Evolutionary conservation across 2,113 vertebrate species (phyloP).

Genomic region (Platanista minor): DNA sequence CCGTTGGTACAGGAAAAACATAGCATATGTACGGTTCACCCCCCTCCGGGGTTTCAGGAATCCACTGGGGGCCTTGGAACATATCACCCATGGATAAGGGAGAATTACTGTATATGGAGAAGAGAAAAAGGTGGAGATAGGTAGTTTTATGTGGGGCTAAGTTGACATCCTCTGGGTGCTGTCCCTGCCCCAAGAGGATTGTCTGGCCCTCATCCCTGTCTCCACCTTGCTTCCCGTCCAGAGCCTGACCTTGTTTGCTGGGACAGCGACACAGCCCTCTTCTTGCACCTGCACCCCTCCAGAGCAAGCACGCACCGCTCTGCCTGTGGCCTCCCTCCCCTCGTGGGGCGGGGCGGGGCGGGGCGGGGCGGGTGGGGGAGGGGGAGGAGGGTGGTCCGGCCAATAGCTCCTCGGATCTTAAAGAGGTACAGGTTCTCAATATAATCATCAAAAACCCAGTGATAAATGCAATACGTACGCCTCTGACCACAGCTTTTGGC

Average conservation of each 20-base stretch:
- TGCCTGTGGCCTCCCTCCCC: neutral
- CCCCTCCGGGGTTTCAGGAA: neutral
- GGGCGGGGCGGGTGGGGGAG: fast-evolving
- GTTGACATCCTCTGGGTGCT: neutral
- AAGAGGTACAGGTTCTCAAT: neutral
- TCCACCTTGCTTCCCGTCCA: neutral
- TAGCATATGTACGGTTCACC: neutral
- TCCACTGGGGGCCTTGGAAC: neutral
- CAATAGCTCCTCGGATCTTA: neutral
- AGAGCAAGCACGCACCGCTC: neutral
- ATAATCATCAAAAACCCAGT: neutral
- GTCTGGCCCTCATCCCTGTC: neutral
- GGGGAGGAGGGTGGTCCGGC: neutral
- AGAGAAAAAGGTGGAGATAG: neutral
- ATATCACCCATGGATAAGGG: neutral
- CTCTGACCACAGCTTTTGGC: neutral
- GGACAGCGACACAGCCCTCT: neutral
- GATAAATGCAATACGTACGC: neutral
- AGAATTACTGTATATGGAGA: neutral
- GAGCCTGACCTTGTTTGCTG: neutral
- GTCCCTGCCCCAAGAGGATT: neutral
- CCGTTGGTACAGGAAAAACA: neutral
- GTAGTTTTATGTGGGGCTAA: neutral
- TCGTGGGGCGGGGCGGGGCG: fast-evolving
- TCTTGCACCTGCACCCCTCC: neutral